Evolutionary conservation across 2,113 vertebrate genomes (phyloP).

Genomic region (Cacatua alba): DNA sequence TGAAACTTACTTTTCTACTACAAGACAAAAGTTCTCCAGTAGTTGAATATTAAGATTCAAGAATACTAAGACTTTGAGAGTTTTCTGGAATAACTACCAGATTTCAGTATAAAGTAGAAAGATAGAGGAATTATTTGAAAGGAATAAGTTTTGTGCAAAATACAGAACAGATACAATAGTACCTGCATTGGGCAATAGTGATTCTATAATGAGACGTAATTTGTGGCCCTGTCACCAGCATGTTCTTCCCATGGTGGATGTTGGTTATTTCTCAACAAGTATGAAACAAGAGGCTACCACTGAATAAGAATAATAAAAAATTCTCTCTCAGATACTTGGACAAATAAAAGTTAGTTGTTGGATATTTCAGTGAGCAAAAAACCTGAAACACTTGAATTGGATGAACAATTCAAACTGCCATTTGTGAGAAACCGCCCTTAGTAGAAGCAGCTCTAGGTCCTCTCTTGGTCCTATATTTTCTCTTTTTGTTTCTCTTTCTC

Average conservation of each 20-base stretch:
- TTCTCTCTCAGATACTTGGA: not conserved
- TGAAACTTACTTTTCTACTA: not conserved
- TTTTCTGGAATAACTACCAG: not conserved
- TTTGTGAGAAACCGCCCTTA: not conserved
- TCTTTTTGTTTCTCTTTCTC: not conserved
- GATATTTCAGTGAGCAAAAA: not conserved
- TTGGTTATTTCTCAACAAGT: not conserved
- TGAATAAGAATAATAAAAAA: not conserved
- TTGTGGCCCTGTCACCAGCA: not conserved
- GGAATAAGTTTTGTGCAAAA: not conserved
- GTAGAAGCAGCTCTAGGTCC: not conserved
- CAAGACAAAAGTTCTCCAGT: not conserved
- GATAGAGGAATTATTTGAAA: not conserved
- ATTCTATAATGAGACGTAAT: not conserved
- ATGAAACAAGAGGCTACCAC: not conserved
- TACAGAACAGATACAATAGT: not conserved
- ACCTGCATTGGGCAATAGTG: no score
- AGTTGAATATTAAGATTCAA: not conserved
- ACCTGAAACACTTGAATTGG: not conserved
- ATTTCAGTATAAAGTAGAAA: not conserved
- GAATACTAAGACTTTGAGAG: not conserved
- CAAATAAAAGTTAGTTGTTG: not conserved
- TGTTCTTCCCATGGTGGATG: not conserved
- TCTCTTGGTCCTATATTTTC: not conserved
- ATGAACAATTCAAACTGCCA: not conserved